Evolutionary conservation across 1,140 invertebrate species (phyloP), one percentile per base, ranked within the genome.

Genomic region (Antheraea pernyi): DNA sequence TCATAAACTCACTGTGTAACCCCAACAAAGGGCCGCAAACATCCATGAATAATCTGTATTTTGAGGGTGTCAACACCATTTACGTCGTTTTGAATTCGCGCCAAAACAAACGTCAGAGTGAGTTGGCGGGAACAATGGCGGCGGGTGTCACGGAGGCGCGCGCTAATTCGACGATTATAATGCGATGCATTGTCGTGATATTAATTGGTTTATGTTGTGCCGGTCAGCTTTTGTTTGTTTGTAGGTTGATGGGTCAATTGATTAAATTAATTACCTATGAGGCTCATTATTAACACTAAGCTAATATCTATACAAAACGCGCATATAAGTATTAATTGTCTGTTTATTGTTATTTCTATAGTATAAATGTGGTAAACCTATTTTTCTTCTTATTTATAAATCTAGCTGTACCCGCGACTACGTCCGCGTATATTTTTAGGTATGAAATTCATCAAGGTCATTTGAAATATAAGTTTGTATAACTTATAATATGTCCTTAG

Each of bases 21-120:
- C 82, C 82, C 75, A 78, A 91, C 88, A 91, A 91, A 81, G 85
- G 80, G 71, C 77, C 74, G 81, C 85, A 91, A 91, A 89, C 85
- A 88, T 89, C 88, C 86, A 91, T 91, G 88, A 91, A 91, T 91
- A 91, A 91, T 91, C 86, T 89, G 83, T 83, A 91, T 91, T 86
- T 88, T 89, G 88, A 86, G 85, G 88, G 86, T 88, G 88, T 91
- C 88, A 91, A 87, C 86, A 86, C 80, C 88, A 88, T 89, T 88
- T 86, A 83, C 83, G 76, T 22, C 69, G 77, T 75, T 80, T 74
- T 77, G 85, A 79, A 74, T 85, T 86, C 82, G 83, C 86, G 88
- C 85, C 80, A 88, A 88, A 90, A 90, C 86, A 90, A 88, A 88
- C 79, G 87, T 87, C 85, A 87, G 75, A 75, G 74, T 75, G 83